Conservation (phyloP, 2,113 vertebrate species). For the Spizaetus ornatus region DNA sequence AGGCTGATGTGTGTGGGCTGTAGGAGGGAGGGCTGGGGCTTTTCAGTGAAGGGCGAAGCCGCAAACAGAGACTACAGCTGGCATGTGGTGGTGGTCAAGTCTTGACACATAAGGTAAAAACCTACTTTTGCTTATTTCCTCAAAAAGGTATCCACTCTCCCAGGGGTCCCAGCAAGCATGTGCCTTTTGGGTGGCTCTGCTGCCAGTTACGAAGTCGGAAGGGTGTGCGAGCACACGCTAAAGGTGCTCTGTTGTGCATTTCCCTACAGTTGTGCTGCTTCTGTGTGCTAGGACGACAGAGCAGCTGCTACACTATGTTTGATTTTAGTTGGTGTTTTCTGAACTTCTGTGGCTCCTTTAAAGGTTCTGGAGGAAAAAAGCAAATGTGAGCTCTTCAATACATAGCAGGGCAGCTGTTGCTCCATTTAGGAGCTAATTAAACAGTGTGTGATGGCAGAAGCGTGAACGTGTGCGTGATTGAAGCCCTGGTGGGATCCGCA, state of each 20-base stretch:
- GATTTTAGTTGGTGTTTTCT: neutral
- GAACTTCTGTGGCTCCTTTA: neutral
- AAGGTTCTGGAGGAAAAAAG: neutral
- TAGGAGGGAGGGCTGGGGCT: too few relatives aligned
- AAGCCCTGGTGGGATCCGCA: neutral
- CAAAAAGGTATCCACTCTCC: too few relatives aligned
- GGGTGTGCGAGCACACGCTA: fast-evolving
- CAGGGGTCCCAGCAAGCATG: fast-evolving
- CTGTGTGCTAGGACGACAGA: fast-evolving
- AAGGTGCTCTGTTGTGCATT: fast-evolving
- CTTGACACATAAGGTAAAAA: too few relatives aligned
- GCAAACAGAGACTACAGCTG: fast-evolving
- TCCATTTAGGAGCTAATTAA: neutral
- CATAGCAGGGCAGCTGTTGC: neutral
- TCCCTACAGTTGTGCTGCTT: fast-evolving
- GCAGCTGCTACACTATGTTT: neutral
- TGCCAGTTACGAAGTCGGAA: fast-evolving
- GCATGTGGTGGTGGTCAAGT: fast-evolving
- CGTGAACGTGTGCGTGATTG: fast-evolving
- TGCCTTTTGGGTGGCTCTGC: neutral
- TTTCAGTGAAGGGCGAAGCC: neutral
- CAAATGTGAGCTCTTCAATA: neutral
- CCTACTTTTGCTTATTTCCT: neutral
- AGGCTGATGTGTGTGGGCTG: neutral
- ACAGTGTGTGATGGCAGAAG: fast-evolving